phyloP scores from a whole-genome alignment of 1,140 invertebrate species.

The Venustaconcha ellipsiformis region DNA sequence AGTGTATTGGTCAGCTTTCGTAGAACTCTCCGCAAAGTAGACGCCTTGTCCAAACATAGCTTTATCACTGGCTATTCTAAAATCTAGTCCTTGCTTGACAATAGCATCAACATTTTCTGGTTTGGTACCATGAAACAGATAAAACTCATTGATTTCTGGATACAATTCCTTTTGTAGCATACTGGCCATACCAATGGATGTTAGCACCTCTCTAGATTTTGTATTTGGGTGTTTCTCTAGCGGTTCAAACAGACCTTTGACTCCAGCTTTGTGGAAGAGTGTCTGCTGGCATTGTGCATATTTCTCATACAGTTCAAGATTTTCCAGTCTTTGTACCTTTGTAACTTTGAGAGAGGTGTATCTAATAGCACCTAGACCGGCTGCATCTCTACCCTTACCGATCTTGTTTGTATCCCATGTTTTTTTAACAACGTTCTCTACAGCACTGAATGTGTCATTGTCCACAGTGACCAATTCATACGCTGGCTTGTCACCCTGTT shows the following conservation, averaged over 20 bases:
- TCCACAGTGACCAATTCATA: conserved; percentile 25
- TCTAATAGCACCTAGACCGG: conserved; percentile 12
- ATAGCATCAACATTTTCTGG: conserved; percentile 30
- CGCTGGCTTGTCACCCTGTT: conserved; percentile 2
- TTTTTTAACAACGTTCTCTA: conserved; percentile 19
- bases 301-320: conserved; percentile 34
- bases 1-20: conserved; percentile 58
- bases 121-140: conserved; percentile 57
- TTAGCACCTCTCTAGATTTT: not conserved
- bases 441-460: conserved; percentile 4
- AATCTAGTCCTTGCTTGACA: conserved; percentile 42
- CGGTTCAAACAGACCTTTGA: not conserved
- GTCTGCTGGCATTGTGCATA: conserved; percentile 28
- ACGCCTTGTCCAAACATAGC: conserved; percentile 56
- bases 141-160: conserved; percentile 56
- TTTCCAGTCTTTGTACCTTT: conserved; percentile 42
- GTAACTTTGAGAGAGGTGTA: conserved; percentile 32
- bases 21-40: conserved; percentile 54
- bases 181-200: not conserved
- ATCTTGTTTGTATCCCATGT: conserved; percentile 35
- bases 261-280: conserved; percentile 34
- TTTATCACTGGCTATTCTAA: conserved; percentile 23
- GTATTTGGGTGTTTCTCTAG: conserved; percentile 3
- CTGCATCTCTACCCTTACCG: conserved; percentile 39
- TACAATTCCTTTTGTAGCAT: conserved; percentile 28